A percentile compares a stretch with the other conserved stretches of the same genome.
Evolutionary conservation across 2,797 vertebrate genomes (phyloP).

Genomic region (Aldrovandia affinis): DNA sequence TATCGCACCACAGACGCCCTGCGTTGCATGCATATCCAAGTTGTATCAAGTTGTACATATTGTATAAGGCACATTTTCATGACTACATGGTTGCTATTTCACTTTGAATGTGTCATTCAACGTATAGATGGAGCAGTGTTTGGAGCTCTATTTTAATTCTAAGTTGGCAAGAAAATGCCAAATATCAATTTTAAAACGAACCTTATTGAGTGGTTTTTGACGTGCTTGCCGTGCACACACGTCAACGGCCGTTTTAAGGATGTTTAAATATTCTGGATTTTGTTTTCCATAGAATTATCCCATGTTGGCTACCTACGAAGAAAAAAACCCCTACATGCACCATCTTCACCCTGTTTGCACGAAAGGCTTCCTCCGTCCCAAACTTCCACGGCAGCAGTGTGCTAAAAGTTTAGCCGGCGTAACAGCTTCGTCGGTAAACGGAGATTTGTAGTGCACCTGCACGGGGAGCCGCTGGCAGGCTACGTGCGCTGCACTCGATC

Average conservation of each 20-base stretch:
- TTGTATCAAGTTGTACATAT: neutral
- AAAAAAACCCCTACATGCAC: neutral
- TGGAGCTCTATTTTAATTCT: neutral
- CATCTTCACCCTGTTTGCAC: neutral
- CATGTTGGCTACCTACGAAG: too few species aligned
- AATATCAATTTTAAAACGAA: neutral
- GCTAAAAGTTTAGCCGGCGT: constrained; percentile 6
- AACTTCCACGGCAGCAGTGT: neutral
- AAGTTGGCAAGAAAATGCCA: neutral
- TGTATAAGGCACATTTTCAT: neutral
- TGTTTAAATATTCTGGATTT: neutral
- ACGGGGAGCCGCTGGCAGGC: neutral
- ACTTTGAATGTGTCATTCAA: neutral
- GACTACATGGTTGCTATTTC: neutral
- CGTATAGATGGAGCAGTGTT: neutral
- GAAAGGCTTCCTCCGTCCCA: neutral
- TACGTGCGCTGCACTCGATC: neutral
- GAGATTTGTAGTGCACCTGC: neutral
- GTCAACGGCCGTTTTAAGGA: neutral
- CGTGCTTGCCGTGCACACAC: neutral
- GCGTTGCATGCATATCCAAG: neutral
- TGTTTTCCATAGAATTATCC: neutral
- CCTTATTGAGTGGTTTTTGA: neutral
- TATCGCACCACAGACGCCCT: neutral
- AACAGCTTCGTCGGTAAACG: neutral